A percentile compares a stretch with the other conserved stretches of the same genome.
phyloP scores from a whole-genome alignment of 1,140 invertebrate genomes.

The Oncopodura yosiiana region DNA sequence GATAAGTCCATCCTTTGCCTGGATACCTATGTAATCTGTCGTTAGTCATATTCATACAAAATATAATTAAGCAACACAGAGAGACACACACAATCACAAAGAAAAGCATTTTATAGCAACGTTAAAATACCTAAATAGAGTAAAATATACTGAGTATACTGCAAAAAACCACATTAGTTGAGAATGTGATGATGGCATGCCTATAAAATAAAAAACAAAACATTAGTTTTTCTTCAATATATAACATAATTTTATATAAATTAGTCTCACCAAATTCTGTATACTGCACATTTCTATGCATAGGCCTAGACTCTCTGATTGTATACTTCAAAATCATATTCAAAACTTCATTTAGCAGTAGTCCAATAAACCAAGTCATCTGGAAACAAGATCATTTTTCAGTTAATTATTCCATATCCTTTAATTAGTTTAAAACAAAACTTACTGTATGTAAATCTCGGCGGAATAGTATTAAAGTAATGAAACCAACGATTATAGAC shows the following conservation, averaged over 20 bases:
- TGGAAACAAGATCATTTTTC: slow-evolving; percentile 41
- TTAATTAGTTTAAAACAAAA: slow-evolving; percentile 32
- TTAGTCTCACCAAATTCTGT: slow-evolving; percentile 88
- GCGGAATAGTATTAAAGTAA: slow-evolving; percentile 75
- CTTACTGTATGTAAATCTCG: slow-evolving; percentile 83
- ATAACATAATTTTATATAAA: no score
- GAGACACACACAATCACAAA: background rate
- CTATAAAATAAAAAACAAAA: no score
- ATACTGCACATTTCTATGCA: slow-evolving; percentile 55
- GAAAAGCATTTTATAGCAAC: no score
- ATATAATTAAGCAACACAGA: background rate
- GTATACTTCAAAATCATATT: slow-evolving; percentile 74
- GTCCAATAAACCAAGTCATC: slow-evolving; percentile 76
- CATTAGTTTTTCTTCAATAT: no score
- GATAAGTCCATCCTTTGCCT: slow-evolving; percentile 19
- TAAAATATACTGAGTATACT: slow-evolving; percentile 72
- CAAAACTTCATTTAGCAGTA: slow-evolving; percentile 63
- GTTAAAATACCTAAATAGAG: slow-evolving; percentile 64
- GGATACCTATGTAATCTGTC: slow-evolving; percentile 31
- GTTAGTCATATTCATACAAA: background rate
- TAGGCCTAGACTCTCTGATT: slow-evolving; percentile 68
- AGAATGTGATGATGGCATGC: slow-evolving; percentile 86
- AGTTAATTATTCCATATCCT: background rate
- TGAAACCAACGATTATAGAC: slow-evolving; percentile 67
- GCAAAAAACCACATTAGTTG: slow-evolving; percentile 91